Evolutionary conservation across 2,797 vertebrate species (phyloP).

Genomic region (Gobio occitaniae): DNA sequence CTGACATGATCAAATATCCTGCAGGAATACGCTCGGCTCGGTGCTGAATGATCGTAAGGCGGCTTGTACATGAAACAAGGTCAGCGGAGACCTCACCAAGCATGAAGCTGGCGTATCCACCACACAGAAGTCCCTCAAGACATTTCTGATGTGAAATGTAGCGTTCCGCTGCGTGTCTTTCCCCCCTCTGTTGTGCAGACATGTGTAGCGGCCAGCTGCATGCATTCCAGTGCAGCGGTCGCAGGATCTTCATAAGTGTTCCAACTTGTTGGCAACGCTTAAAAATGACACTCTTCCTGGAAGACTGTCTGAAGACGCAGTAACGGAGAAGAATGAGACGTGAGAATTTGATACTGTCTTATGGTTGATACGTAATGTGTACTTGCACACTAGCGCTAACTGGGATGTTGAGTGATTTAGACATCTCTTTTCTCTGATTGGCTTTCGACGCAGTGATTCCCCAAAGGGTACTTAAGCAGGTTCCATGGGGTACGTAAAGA

Average conservation of each 20-base stretch:
- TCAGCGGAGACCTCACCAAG: slow-evolving; percentile 40
- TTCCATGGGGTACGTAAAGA: background rate
- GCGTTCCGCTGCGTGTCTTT: slow-evolving; percentile 29
- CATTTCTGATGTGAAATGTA: slow-evolving; percentile 48
- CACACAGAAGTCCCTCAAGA: slow-evolving; percentile 43
- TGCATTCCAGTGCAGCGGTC: slow-evolving; percentile 36
- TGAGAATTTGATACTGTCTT: slow-evolving; percentile 49
- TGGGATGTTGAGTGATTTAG: slow-evolving; percentile 9
- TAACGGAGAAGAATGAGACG: slow-evolving; percentile 45
- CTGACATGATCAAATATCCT: slow-evolving; percentile 43
- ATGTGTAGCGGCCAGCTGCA: slow-evolving; percentile 46
- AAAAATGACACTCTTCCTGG: slow-evolving; percentile 53
- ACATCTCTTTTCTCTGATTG: slow-evolving; percentile 20
- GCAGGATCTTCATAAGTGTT: slow-evolving; percentile 43
- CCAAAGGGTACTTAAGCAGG: background rate
- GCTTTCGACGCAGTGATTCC: slow-evolving; percentile 8
- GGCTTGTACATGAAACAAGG: slow-evolving; percentile 29
- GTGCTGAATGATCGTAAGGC: slow-evolving; percentile 21
- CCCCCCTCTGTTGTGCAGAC: slow-evolving; percentile 36
- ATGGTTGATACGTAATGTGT: slow-evolving; percentile 32
- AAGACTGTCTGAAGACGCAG: slow-evolving; percentile 43
- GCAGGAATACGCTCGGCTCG: slow-evolving; percentile 13
- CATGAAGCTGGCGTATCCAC: slow-evolving; percentile 34
- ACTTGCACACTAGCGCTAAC: background rate
- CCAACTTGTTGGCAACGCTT: slow-evolving; percentile 47